Evolutionary conservation across 2,888 invertebrate genomes (phyloP).

Genomic region (Parnassius orleans): DNA sequence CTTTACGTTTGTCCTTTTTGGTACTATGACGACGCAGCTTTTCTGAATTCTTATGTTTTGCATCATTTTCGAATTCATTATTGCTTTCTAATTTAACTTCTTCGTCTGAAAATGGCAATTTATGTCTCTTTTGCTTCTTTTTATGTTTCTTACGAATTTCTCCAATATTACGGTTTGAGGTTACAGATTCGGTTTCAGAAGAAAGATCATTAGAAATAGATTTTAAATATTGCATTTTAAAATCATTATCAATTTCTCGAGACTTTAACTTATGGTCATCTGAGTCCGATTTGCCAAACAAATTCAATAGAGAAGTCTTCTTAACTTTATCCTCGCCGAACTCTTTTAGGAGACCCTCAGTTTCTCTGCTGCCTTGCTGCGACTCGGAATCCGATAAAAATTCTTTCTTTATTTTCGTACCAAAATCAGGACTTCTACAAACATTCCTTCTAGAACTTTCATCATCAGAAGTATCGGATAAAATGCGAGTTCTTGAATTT

Average conservation of each 20-base stretch:
- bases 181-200: conserved; percentile 71
- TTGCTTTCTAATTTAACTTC: conserved; percentile 66
- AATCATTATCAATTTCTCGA: conserved; percentile 59
- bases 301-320: conserved; percentile 63
- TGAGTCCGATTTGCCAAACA: conserved; percentile 73
- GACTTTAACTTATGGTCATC: conserved; percentile 69
- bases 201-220: conserved; percentile 65
- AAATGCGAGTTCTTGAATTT: conserved; percentile 86
- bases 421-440: conserved; percentile 59
- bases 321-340: conserved; percentile 53
- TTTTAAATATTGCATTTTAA: conserved; percentile 55
- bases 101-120: conserved; percentile 83
- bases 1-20: conserved; percentile 83
- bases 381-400: conserved; percentile 74
- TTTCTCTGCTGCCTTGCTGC: conserved; percentile 45
- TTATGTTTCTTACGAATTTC: conserved; percentile 89
- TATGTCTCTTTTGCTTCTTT: conserved; percentile 91
- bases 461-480: conserved; percentile 90
- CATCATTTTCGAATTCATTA: conserved; percentile 50
- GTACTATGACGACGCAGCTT: conserved; percentile 76
- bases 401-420: conserved; percentile 79
- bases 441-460: conserved; percentile 79
- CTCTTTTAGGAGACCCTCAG: conserved; percentile 43
- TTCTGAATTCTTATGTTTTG: conserved; percentile 69
- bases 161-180: conserved; percentile 58